Base-by-base conservation (phyloP, 2,113 vertebrate genomes). In the Genyomyrus donnyi region DNA sequence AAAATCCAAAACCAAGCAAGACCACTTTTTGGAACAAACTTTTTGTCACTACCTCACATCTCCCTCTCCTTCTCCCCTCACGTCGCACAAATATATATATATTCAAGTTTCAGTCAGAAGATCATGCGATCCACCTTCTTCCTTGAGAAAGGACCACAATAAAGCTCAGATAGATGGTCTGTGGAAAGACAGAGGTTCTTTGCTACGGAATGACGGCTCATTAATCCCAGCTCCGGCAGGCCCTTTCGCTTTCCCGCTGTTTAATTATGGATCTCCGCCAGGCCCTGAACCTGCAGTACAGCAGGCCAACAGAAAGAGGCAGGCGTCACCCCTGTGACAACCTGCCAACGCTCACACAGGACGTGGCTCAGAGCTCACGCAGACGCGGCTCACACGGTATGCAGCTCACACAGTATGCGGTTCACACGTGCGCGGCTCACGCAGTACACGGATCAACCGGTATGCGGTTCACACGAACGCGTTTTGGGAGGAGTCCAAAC, bases 181-280 rank as follows among this genome's bases (percentile, higher is more conserved):
- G 11, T 52, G n/a, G 49, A 39, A 53, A 39, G 35, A 15, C 24
- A 56, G 50, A 87, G 50, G 50, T 53, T 87, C 27, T 35, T 53
- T 6, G n/a, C 48, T 39, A 50, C 17, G 48, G 85, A 39, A 87
- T 27, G 50, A 87, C 17, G 49, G 85, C 31, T 31, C 56, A n/a
- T 66, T 88, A 88, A 45, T 88, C 39, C 39, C 87, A 45, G 31
- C 56, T 62, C 87, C 24, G 8, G 1, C 15, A 46, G 56, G 87
- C 56, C 87, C 35, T 5, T 9, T 88, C 45, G 5, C 11, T 77
- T 77, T 5, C 17, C 48, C 19, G 74, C 27, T 89, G 70, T 48
- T 89, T 35, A 89, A 53, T 83, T 77, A 83, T 89, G 74, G 49
- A 83, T 83, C 45, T 50, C 9, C 1, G n/a, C 48, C 70, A 77